phyloP scores from a whole-genome alignment of 2,888 invertebrate species.

The Heliconius sara region DNA sequence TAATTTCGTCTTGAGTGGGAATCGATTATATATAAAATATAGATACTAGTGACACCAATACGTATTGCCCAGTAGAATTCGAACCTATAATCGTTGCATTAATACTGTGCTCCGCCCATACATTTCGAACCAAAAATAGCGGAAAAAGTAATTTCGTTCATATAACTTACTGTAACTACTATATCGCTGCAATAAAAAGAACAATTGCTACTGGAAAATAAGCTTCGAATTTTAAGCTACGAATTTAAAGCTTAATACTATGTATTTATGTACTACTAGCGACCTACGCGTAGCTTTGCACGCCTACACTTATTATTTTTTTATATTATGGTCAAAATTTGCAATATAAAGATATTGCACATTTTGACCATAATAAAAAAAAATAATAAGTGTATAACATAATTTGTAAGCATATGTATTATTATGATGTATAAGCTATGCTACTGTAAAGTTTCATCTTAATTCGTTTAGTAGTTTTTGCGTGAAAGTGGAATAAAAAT shows the following conservation, averaged over 20 bases:
- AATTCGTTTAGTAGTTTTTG: no score
- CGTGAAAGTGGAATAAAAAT: no score
- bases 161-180: conserved; percentile 7
- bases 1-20: no score
- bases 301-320: no score
- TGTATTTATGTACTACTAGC: background rate
- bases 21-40: no score
- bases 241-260: conserved; percentile 1
- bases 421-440: no score
- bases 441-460: no score
- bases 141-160: conserved; percentile 10
- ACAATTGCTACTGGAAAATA: conserved; percentile 3
- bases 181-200: background rate
- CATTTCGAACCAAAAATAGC: background rate
- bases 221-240: conserved; percentile 1
- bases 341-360: no score
- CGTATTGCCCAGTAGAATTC: background rate
- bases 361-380: no score
- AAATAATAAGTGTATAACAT: no score
- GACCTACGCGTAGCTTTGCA: background rate
- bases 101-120: background rate
- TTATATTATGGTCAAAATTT: no score
- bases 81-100: background rate
- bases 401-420: no score
- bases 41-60: background rate